A percentile compares a stretch with the other conserved stretches of the same genome.
phyloP scores from a whole-genome alignment of 2,797 vertebrate genomes.

The Acipenser oxyrinchus region DNA sequence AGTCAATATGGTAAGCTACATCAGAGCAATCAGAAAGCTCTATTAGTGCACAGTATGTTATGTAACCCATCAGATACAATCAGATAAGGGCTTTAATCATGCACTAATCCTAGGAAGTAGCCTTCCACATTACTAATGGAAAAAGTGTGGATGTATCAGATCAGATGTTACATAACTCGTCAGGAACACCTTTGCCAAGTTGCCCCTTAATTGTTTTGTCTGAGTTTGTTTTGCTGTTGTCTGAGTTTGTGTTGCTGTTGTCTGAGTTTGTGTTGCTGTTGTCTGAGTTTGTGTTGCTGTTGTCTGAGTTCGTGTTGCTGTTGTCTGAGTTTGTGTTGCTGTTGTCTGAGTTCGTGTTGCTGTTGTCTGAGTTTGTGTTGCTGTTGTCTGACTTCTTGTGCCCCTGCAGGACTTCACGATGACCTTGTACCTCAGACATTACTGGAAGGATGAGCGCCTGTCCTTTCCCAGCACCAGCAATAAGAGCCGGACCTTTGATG shows the following conservation, averaged over 20 bases:
- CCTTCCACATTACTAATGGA: too few relatives aligned
- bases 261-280: neutral
- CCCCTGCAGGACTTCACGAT: conserved; percentile 79
- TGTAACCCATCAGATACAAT: too few relatives aligned
- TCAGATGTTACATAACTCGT: too few relatives aligned
- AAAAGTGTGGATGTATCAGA: too few relatives aligned
- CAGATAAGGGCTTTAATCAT: too few relatives aligned
- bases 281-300: neutral
- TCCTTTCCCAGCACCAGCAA: conserved; percentile 82
- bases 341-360: neutral
- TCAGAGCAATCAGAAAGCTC: too few relatives aligned
- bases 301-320: neutral
- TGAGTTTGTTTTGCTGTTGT: neutral
- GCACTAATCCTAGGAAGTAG: too few relatives aligned
- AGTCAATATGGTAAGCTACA: conserved; percentile 77
- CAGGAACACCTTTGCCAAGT: too few relatives aligned
- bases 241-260: neutral
- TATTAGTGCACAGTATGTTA: too few relatives aligned
- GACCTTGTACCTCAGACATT: conserved; percentile 88
- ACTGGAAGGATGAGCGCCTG: conserved; percentile 88
- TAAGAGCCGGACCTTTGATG: conserved; percentile 84
- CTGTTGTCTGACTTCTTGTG: neutral
- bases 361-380: neutral
- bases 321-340: neutral
- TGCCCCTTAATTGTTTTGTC: too few relatives aligned